Conservation (phyloP, 2,113 vertebrate genomes). For the Camarhynchus parvulus region DNA sequence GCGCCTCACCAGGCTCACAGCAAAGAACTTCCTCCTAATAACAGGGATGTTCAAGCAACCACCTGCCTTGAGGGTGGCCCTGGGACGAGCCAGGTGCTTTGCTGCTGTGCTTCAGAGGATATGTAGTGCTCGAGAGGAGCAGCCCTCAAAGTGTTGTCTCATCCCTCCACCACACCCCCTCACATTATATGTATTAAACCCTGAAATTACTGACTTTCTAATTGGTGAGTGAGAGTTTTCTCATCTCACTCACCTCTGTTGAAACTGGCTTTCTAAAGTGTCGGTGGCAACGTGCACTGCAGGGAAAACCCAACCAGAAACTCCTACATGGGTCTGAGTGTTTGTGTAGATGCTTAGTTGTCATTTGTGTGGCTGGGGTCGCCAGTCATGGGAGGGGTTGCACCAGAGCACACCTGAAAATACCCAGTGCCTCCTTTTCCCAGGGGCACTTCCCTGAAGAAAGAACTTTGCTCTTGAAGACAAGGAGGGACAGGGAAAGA, state of each 20-base stretch:
- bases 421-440: not conserved
- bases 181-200: accelerated
- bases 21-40: not conserved
- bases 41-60: not conserved
- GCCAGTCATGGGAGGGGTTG: not conserved
- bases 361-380: not conserved
- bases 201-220: not conserved
- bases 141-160: accelerated
- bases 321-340: not conserved
- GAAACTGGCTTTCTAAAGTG: not conserved
- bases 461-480: not conserved
- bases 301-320: not conserved
- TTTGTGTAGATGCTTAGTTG: not conserved
- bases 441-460: not conserved
- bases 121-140: accelerated
- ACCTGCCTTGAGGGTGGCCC: not conserved
- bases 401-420: not conserved
- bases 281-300: accelerated
- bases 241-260: not conserved
- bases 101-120: accelerated
- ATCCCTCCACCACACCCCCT: accelerated
- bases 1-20: not conserved
- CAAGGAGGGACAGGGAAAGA: not conserved
- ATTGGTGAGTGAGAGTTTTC: not conserved
- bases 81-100: not conserved